Evolutionary conservation across 2,113 vertebrate genomes (phyloP).

Genomic region (Leptobrachium leishanense): DNA sequence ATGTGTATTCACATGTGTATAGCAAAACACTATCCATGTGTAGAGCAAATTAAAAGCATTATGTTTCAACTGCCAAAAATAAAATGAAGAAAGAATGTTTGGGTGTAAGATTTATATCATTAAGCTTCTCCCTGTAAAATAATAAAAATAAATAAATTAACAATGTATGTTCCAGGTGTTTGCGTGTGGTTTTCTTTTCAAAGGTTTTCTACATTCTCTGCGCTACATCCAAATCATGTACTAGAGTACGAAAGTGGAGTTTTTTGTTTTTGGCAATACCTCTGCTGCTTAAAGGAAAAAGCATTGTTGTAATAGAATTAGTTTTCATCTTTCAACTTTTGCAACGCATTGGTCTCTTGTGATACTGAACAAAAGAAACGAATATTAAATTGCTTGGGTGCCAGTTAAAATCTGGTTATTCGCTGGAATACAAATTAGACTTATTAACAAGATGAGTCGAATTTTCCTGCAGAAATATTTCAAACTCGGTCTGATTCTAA

Average conservation of each 20-base stretch:
- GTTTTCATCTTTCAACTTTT: constrained; percentile 12
- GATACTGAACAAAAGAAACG: constrained; percentile 24
- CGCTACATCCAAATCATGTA: too few species aligned
- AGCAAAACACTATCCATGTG: not conserved
- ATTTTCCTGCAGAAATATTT: constrained; percentile 23
- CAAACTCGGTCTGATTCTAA: constrained; percentile 10
- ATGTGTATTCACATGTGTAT: too few species aligned
- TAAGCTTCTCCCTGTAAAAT: too few species aligned
- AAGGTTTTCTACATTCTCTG: too few species aligned
- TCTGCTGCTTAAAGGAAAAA: not conserved
- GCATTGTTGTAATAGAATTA: not conserved
- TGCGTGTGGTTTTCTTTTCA: too few species aligned
- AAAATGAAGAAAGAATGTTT: constrained; percentile 11
- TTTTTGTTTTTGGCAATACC: not conserved
- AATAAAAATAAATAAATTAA: too few species aligned
- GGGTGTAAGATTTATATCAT: not conserved
- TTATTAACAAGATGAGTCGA: constrained; percentile 13
- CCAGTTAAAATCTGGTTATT: constrained; percentile 26
- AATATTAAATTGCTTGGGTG: constrained; percentile 35
- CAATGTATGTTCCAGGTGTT: too few species aligned
- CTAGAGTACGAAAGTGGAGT: not conserved
- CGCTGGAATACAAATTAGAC: constrained; percentile 26
- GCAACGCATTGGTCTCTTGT: constrained; percentile 20
- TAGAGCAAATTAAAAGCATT: constrained; percentile 29
- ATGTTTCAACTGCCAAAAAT: constrained; percentile 40